Evolutionary conservation across 2,113 vertebrate species (phyloP), one percentile per base, ranked within the genome.

Genomic region (Hucho hucho): DNA sequence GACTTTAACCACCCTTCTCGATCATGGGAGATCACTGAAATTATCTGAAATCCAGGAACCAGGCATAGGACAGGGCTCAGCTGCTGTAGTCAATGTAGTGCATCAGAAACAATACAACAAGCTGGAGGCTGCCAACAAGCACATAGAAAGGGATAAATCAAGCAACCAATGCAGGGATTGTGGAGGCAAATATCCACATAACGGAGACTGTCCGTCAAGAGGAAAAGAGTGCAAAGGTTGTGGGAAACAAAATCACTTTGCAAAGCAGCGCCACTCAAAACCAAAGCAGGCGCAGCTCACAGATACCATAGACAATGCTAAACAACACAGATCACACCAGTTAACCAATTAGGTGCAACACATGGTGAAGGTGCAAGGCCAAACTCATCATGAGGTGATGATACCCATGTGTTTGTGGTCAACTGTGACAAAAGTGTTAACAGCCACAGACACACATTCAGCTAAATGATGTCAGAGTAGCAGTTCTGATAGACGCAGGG

Each of bases 21-120:
- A 81, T 20, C 24, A 74, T 46, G 73, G 80, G 1, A 78, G 76
- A 63, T 66, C 53, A 2, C 53, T 72, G 11, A 71, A 77, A 66
- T 18, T 74, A 4, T 75, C 75, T 28, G 67, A n/a, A 25, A 69
- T 26, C 13, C 61, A 29, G 32, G 26, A n/a, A 67, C 43, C 9
- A 47, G 3, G 47, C 6, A 59, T 65, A 18, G 64, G 53, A 25
- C 73, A 75, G n/a, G 14, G 32, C 43, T 7, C 13, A 32, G 32
- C 9, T 12, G 63, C 29, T 28, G 22, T 13, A 58, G 56, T 58
- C 14, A 58, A 58, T 58, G 56, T 14, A 58, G 56, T 58, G 56
- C 56, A 58, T 58, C 56, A 18, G 56, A 32, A 32, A 4, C 29
- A 32, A 32, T 5, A 32, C 29, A 20, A 14, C 20, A 20, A 20